Percentiles rank a stretch among this genome's conserved stretches.
phyloP scores from a whole-genome alignment of 2,113 vertebrate genomes.

The Cephalopterus ornatus region DNA sequence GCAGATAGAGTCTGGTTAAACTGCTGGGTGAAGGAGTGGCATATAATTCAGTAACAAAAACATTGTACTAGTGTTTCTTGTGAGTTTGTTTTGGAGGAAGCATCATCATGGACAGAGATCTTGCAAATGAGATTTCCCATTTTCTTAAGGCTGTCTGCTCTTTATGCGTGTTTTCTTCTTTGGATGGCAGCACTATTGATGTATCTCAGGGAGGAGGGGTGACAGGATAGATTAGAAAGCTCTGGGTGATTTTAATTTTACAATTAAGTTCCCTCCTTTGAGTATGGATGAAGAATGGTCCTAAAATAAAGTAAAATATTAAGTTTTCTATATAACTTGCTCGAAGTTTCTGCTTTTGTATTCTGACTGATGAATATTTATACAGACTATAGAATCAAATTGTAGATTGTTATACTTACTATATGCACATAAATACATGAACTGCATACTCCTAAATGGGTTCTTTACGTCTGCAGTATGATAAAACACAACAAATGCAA shows the following conservation, averaged over 20 bases:
- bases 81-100: neutral
- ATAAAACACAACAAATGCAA: neutral
- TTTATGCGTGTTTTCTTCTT: neutral
- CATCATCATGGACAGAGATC: neutral
- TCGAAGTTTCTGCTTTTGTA: neutral
- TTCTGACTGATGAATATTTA: neutral
- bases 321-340: neutral
- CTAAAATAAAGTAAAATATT: neutral
- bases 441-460: neutral
- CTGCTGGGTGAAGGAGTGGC: neutral
- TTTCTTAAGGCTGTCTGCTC: neutral
- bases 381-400: neutral
- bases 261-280: neutral
- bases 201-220: rapidly evolving
- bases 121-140: neutral
- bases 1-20: neutral
- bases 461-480: neutral
- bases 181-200: neutral
- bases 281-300: neutral
- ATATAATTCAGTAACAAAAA: neutral
- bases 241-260: neutral
- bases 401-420: neutral
- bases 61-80: neutral
- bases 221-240: neutral
- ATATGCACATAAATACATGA: neutral